phyloP scores from a whole-genome alignment of 2,113 vertebrate genomes.

The Chamaetylas fuelleborni region DNA sequence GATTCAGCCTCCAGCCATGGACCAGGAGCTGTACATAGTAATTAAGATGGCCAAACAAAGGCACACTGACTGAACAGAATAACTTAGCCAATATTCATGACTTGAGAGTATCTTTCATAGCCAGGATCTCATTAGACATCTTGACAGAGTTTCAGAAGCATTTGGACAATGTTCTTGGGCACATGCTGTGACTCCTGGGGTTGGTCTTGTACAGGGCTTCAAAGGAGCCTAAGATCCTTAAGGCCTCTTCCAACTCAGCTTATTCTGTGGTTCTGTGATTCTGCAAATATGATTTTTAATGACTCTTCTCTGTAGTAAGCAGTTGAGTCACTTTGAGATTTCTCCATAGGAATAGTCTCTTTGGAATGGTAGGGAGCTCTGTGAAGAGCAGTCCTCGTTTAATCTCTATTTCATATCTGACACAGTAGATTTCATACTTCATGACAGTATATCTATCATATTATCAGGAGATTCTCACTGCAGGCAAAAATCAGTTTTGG shows the following conservation, averaged over 20 bases:
- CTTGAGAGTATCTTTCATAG: background rate
- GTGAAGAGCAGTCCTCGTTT: background rate
- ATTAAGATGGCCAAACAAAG: background rate
- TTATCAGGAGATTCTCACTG: background rate
- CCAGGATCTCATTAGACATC: background rate
- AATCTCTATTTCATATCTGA: background rate
- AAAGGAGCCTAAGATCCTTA: background rate
- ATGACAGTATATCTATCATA: background rate
- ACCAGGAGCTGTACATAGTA: background rate
- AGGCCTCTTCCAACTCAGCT: background rate
- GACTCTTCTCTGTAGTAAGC: background rate
- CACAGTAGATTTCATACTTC: background rate
- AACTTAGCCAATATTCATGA: background rate
- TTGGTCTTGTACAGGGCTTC: background rate
- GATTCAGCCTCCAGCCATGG: background rate
- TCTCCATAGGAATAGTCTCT: background rate
- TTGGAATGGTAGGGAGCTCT: background rate
- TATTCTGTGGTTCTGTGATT: background rate
- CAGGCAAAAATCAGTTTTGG: background rate
- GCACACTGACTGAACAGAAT: background rate
- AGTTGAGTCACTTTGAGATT: background rate
- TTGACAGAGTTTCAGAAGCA: background rate
- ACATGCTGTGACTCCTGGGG: background rate
- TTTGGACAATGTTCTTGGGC: background rate
- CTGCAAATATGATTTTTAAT: background rate